Evolutionary conservation across 2,888 invertebrate species (phyloP).

Genomic region (Pantelozetes paolii): DNA sequence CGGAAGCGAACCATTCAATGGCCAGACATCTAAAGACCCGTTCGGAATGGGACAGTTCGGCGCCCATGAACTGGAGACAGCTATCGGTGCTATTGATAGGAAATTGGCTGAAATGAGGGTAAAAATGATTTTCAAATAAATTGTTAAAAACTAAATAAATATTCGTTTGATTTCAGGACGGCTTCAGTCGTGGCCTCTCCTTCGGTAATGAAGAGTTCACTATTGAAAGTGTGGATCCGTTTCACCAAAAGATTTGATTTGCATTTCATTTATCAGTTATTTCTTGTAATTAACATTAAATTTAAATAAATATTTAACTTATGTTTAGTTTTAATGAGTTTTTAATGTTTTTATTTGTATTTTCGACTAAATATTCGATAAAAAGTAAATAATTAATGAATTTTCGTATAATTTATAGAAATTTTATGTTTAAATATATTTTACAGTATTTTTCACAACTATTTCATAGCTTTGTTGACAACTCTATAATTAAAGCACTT

Average conservation of each 20-base stretch:
- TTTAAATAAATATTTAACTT: no score
- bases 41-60: conserved; percentile 76
- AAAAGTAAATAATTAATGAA: no score
- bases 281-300: no score
- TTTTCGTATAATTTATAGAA: no score
- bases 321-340: no score
- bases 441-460: no score
- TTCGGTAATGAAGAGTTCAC: conserved; percentile 92
- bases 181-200: conserved; percentile 77
- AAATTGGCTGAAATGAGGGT: conserved; percentile 83
- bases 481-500: no score
- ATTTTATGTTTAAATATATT: no score
- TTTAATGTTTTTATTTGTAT: no score
- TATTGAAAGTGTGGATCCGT: conserved; percentile 85
- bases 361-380: no score
- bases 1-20: conserved; percentile 66
- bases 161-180: conserved; percentile 64
- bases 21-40: conserved; percentile 60
- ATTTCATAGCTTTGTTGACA: no score
- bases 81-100: conserved; percentile 74
- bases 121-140: conserved; percentile 41
- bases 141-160: conserved; percentile 45
- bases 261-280: no score
- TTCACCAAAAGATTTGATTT: conserved; percentile 61
- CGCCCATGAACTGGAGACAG: conserved; percentile 64